Evolutionary conservation across 1,140 invertebrate genomes (phyloP).

Genomic region (Drosophila watanabei): DNA sequence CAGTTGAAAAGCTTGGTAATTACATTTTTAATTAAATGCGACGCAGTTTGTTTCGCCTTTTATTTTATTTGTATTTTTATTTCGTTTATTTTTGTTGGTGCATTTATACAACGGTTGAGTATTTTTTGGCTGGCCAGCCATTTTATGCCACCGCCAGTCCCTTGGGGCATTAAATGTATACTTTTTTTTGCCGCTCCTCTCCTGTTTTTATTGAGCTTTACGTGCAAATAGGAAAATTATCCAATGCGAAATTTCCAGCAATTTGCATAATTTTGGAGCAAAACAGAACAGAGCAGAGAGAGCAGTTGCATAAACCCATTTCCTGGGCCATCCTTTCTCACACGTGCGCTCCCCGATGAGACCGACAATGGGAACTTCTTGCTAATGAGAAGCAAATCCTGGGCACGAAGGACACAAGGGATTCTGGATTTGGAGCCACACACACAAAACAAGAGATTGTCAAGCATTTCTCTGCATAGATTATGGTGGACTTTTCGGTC

Average conservation of each 20-base stretch:
- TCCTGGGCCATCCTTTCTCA: slow-evolving; percentile 42
- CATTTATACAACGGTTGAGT: slow-evolving; percentile 39
- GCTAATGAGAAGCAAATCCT: slow-evolving; percentile 47
- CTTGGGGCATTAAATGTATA: slow-evolving; percentile 31
- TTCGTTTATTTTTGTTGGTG: slow-evolving; percentile 35
- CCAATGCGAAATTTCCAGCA: slow-evolving; percentile 41
- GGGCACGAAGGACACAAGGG: slow-evolving; percentile 23
- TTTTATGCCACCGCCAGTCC: slow-evolving; percentile 20
- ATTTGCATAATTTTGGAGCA: slow-evolving; percentile 45
- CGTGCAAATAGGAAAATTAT: slow-evolving; percentile 53
- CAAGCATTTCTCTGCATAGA: slow-evolving; percentile 37
- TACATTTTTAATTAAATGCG: slow-evolving; percentile 56
- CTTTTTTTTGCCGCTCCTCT: not conserved
- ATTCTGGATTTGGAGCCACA: slow-evolving; percentile 21
- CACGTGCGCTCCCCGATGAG: slow-evolving; percentile 21
- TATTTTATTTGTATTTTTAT: slow-evolving; percentile 45
- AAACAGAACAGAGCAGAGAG: not conserved
- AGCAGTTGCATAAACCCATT: slow-evolving; percentile 25
- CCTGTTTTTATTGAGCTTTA: slow-evolving; percentile 38
- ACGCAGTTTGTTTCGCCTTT: slow-evolving; percentile 37
- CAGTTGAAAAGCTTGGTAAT: slow-evolving; percentile 40
- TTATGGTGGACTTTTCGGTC: slow-evolving; percentile 31
- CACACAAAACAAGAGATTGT: slow-evolving; percentile 44
- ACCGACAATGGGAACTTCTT: slow-evolving; percentile 27
- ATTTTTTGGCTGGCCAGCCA: slow-evolving; percentile 28